These are phyloP conservation scores for Lepidocyrtinus sp. DNA, from an alignment of 2,888 invertebrate species.

Conservation along the genomic window DNA sequence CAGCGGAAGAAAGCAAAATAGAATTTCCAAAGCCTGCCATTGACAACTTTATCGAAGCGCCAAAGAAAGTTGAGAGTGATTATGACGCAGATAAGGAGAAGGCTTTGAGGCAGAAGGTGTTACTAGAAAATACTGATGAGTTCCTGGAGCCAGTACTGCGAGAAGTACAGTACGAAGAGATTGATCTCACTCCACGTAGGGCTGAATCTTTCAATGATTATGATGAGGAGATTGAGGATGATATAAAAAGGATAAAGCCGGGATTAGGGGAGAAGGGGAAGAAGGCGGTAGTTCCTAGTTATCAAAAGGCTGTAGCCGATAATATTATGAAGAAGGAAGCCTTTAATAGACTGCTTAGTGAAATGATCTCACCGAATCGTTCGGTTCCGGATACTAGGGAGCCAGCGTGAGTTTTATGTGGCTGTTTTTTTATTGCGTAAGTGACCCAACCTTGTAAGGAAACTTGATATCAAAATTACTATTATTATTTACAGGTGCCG, in stretches of 20 bases:
- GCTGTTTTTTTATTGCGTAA: too few relatives aligned
- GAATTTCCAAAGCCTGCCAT: constrained; percentile 51
- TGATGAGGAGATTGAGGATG: constrained; percentile 76
- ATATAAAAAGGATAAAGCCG: constrained; percentile 79
- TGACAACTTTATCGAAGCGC: constrained; percentile 26
- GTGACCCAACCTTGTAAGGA: too few relatives aligned
- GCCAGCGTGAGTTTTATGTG: constrained; percentile 73
- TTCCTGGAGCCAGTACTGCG: constrained; percentile 65
- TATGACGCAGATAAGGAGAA: constrained; percentile 28
- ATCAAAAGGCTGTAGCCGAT: constrained; percentile 78
- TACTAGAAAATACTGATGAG: constrained; percentile 66
- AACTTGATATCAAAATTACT: too few relatives aligned
- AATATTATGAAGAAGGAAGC: constrained; percentile 86
- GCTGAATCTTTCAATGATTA: constrained; percentile 61
- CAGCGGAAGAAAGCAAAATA: constrained; percentile 6
- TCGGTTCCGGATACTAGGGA: constrained; percentile 80
- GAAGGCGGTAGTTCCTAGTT: constrained; percentile 79
- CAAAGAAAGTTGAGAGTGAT: constrained; percentile 11
- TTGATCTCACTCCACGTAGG: constrained; percentile 57
- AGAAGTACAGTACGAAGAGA: constrained; percentile 63
- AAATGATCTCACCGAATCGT: constrained; percentile 88
- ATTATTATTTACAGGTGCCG: constrained; percentile 75
- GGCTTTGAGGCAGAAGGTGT: constrained; percentile 30
- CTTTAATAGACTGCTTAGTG: constrained; percentile 90
- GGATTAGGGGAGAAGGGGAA: constrained; percentile 83